Evolutionary conservation across 2,888 invertebrate species (phyloP), one percentile per base, ranked within the genome.

Genomic region (Dolichopus griseipennis): DNA sequence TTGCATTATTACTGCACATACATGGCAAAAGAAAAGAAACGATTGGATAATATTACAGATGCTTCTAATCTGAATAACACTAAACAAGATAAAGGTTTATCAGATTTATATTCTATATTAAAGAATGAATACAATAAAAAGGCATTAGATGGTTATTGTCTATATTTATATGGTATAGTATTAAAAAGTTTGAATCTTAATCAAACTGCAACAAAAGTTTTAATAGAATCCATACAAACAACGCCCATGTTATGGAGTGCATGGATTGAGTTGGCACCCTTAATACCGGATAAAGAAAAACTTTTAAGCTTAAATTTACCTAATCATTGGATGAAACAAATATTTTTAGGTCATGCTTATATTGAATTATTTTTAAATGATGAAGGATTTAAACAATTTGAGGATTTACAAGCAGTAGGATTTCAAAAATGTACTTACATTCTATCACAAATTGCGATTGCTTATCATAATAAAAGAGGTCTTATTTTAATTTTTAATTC

Each of bases 181-280:
- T 82, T 97, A 65, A 92, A 93, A 75, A 93, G 94, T 76, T 80
- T 97, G 67, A 93, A 95, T 76, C 83, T 97, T 18, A 83, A 87
- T 66, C 86, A 85, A 70, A 87, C 91, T 74, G 95, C 97, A 0
- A 86, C 89, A 33, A 88, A 90, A 72, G 86, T 91, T 65, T 84
- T 98, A 63, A 85, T 91, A 22, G 89, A 92, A 75, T 87, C 96
- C 0, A 86, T 95, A 15, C 86, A 88, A 69, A 84, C 86, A 63
- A 88, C 90, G 68, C 96, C 96, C 0, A 87, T 93, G 75, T 86
- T 96, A 70, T 99, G 98, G 98, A 90, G 94, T 63, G 92, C 97
- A 0, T 99, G 98, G 94, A 84, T 93, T 52, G 97, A 97, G 79
- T 83, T 99, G 18, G 91, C 95, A 0, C 87, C 90, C 10, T 83